phyloP scores from a whole-genome alignment of 2,113 vertebrate genomes.

The Phoenicopterus ruber region DNA sequence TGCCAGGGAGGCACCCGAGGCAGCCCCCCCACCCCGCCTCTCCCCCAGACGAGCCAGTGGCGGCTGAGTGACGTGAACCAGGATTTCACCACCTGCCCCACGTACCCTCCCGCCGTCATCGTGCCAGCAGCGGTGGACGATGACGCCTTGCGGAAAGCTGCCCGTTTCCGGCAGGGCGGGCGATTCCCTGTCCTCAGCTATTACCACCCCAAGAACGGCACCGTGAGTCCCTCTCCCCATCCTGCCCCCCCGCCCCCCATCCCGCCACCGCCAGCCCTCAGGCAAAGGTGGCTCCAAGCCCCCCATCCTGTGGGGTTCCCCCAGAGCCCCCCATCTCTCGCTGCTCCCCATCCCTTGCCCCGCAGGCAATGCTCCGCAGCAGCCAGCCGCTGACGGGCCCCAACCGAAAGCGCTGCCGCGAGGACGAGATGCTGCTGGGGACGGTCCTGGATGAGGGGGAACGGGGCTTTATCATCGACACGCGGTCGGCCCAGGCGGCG shows the following conservation, averaged over 20 bases:
- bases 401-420: constrained; percentile 78
- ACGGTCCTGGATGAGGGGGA: constrained; percentile 25
- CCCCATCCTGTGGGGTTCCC: background rate
- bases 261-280: fast-evolving
- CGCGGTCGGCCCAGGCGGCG: constrained; percentile 75
- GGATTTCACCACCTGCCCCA: constrained; percentile 76
- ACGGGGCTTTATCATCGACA: constrained; percentile 81
- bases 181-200: constrained; percentile 84
- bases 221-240: constrained; percentile 42
- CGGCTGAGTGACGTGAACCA: constrained; percentile 78
- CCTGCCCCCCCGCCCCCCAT: background rate
- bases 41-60: constrained; percentile 74
- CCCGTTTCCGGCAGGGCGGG: constrained; percentile 82
- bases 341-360: background rate
- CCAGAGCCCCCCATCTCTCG: fast-evolving
- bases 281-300: fast-evolving
- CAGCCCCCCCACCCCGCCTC: background rate
- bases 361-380: constrained; percentile 82
- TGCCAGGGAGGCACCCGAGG: background rate
- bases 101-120: constrained; percentile 74
- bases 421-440: constrained; percentile 79
- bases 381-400: constrained; percentile 81
- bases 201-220: constrained; percentile 75
- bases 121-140: constrained; percentile 73
- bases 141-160: constrained; percentile 57